Conservation (phyloP, 2,888 invertebrate species). For the Belgica antarctica region DNA sequence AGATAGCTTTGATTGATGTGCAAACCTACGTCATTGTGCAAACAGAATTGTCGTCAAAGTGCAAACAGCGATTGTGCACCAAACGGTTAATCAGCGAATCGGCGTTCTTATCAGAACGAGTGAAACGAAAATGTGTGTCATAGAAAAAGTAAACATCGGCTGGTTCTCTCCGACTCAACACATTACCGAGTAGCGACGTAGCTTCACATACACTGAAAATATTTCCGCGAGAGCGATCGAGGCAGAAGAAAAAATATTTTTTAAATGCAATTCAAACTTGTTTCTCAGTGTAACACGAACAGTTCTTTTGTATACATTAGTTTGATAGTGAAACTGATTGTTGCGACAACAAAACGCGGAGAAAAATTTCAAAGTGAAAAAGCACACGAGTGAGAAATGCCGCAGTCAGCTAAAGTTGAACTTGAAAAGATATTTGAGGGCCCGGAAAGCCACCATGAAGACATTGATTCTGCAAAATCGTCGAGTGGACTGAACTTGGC, state of each 20-base stretch:
- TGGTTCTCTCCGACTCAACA: neutral
- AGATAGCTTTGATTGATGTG: too few relatives aligned
- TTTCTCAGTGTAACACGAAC: slow-evolving; percentile 3
- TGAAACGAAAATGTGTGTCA: neutral
- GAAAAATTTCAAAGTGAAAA: neutral
- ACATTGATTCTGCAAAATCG: neutral
- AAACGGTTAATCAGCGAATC: too few relatives aligned
- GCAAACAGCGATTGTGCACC: too few relatives aligned
- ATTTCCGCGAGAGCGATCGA: slow-evolving; percentile 2
- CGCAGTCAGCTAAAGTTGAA: neutral
- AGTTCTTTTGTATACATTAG: neutral
- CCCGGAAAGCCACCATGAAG: neutral
- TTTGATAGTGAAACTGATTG: neutral
- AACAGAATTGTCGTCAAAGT: too few relatives aligned
- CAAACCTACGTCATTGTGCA: neutral
- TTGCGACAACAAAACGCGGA: neutral
- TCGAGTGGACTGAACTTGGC: neutral
- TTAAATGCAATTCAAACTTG: slow-evolving; percentile 23
- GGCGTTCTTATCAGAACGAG: neutral
- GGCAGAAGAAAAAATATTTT: neutral
- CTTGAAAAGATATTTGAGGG: neutral
- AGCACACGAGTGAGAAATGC: neutral
- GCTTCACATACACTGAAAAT: too few relatives aligned
- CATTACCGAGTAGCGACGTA: neutral
- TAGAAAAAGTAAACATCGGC: neutral